Percentiles rank a stretch among this genome's conserved stretches.
These are phyloP conservation scores for Anisognathus igniventris DNA, from an alignment of 2,797 vertebrate species.

Conservation along the genomic window DNA sequence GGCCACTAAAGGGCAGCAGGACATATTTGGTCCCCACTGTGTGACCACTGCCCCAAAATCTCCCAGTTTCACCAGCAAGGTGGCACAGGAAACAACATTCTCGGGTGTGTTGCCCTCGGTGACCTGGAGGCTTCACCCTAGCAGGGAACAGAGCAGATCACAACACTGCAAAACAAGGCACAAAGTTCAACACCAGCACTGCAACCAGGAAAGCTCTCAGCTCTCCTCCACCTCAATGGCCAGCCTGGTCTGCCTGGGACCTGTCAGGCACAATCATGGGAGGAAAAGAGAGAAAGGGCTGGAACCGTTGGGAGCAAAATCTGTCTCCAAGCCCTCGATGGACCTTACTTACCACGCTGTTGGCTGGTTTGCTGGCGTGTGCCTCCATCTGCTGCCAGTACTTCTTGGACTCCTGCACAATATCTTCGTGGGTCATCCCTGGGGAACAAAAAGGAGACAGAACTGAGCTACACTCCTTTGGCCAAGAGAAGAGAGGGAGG, in stretches of 20 bases:
- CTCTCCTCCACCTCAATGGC: neutral
- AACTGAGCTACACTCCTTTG: neutral
- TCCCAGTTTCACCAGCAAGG: neutral
- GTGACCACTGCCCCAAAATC: neutral
- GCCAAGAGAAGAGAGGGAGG: neutral
- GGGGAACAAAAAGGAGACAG: neutral
- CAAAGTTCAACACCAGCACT: neutral
- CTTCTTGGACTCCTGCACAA: conserved; percentile 95
- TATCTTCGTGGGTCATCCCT: conserved; percentile 98
- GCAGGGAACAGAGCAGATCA: neutral
- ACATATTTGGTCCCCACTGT: neutral
- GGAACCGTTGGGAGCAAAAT: neutral
- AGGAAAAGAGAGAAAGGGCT: neutral
- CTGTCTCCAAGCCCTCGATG: neutral
- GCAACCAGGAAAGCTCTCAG: neutral
- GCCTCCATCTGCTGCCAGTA: conserved; percentile 93
- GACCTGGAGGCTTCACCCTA: neutral
- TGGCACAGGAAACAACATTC: neutral
- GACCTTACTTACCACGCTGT: conserved; percentile 70
- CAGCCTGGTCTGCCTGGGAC: neutral
- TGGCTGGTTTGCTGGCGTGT: conserved; percentile 81
- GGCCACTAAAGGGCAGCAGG: conserved; percentile 30
- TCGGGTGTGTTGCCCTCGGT: fast-evolving
- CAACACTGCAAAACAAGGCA: neutral
- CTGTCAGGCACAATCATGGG: neutral